phyloP scores from a whole-genome alignment of 2,888 invertebrate species.

The Lasioglossum morio region DNA sequence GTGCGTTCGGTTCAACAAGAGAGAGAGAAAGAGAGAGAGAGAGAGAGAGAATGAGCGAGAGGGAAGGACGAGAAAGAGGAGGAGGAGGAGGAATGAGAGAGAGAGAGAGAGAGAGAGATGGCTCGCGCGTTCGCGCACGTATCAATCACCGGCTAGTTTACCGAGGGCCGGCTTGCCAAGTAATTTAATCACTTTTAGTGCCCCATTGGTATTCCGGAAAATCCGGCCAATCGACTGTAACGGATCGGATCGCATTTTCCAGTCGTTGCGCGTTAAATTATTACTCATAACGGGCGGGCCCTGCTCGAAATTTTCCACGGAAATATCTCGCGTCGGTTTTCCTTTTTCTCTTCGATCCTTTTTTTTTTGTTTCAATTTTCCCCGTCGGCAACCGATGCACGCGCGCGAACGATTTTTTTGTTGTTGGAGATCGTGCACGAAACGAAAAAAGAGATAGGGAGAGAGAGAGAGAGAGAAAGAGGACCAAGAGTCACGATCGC shows the following conservation, averaged over 20 bases:
- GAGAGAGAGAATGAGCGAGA: conserved; percentile 20
- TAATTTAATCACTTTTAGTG: conserved; percentile 75
- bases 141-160: conserved; percentile 72
- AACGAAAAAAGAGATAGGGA: background rate
- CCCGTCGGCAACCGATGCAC: background rate
- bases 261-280: conserved; percentile 56
- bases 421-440: background rate
- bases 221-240: conserved; percentile 64
- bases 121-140: conserved; percentile 60
- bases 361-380: background rate
- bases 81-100: background rate
- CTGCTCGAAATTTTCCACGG: background rate
- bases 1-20: conserved; percentile 50
- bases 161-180: conserved; percentile 68
- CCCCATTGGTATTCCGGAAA: conserved; percentile 69
- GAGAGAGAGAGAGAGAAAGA: background rate
- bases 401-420: background rate
- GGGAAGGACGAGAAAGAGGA: background rate
- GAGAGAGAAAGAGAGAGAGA: background rate
- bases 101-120: conserved; percentile 24
- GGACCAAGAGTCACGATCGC: conserved; percentile 3
- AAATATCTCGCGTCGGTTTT: background rate
- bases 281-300: conserved; percentile 43
- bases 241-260: conserved; percentile 46
- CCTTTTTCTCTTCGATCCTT: background rate